Conservation (phyloP, 2,888 invertebrate genomes). For the Trichacis sp. region DNA sequence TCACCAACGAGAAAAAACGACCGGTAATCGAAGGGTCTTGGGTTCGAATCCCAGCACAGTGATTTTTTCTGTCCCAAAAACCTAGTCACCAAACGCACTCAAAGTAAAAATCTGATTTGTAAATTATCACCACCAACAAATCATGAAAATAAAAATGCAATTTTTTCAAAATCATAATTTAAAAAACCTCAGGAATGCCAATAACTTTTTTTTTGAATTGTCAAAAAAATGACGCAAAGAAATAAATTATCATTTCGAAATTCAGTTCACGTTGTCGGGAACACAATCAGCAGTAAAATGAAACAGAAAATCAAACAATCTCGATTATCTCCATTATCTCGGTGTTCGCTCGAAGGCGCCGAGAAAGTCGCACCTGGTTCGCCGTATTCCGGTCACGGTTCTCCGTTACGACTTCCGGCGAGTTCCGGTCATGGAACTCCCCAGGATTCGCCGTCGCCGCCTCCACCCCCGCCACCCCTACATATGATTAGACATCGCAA, state of each 20-base stretch:
- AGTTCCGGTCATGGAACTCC: conserved; percentile 59
- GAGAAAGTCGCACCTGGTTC: conserved; percentile 57
- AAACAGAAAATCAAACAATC: conserved; percentile 25
- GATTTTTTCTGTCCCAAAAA: too few species aligned
- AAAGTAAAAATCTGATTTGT: too few species aligned
- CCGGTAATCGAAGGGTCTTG: too few species aligned
- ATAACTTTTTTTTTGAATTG: too few species aligned
- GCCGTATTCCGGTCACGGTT: conserved; percentile 56
- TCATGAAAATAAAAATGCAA: too few species aligned
- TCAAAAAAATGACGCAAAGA: too few species aligned
- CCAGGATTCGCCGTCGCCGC: conserved; percentile 46
- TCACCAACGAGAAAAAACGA: too few species aligned
- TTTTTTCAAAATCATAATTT: too few species aligned
- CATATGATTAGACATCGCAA: conserved; percentile 56
- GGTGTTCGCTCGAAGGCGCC: conserved; percentile 50
- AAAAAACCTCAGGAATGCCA: too few species aligned
- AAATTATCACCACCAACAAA: too few species aligned
- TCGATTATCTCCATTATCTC: conserved; percentile 26
- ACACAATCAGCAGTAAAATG: conserved; percentile 28
- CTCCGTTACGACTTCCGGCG: conserved; percentile 57
- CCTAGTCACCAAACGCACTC: too few species aligned
- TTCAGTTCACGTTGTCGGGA: conserved; percentile 25
- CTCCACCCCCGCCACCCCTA: conserved; percentile 39
- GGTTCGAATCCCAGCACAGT: too few species aligned
- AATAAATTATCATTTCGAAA: background rate